These are phyloP conservation scores for Drosophila bipectinata DNA, from an alignment of 1,140 invertebrate species.

Conservation along the genomic window DNA sequence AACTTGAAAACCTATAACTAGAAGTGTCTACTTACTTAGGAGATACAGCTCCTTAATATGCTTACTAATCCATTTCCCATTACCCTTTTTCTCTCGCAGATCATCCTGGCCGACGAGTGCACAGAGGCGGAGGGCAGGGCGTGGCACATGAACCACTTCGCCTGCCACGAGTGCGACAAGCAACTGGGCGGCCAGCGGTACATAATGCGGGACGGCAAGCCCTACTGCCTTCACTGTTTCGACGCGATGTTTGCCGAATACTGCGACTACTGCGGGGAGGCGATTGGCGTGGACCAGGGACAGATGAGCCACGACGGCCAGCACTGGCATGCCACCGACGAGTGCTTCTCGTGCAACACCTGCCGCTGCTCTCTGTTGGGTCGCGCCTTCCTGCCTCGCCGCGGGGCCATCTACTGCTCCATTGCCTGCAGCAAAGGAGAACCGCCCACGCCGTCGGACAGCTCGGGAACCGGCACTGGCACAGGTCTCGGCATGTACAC, in stretches of 20 bases:
- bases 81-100: conserved; percentile 85
- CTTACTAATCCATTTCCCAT: neutral
- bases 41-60: no score
- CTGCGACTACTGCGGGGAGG: conserved; percentile 98
- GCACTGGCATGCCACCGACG: conserved; percentile 98
- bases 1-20: no score
- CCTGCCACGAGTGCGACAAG: conserved; percentile 96
- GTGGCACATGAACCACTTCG: conserved; percentile 99
- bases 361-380: conserved; percentile 96
- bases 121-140: conserved; percentile 98
- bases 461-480: conserved; percentile 87
- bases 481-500: conserved; percentile 53
- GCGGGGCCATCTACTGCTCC: conserved; percentile 97
- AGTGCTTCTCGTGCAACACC: conserved; percentile 97
- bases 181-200: conserved; percentile 98
- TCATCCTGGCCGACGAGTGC: conserved; percentile 99
- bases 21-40: no score
- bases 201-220: conserved; percentile 97
- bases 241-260: conserved; percentile 98
- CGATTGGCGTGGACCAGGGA: conserved; percentile 97
- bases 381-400: conserved; percentile 95
- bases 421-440: conserved; percentile 96
- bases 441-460: conserved; percentile 91
- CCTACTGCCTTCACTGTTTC: conserved; percentile 97
- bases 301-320: conserved; percentile 99